Conservation (phyloP, 2,113 vertebrate species). For the Scytalopus superciliaris region DNA sequence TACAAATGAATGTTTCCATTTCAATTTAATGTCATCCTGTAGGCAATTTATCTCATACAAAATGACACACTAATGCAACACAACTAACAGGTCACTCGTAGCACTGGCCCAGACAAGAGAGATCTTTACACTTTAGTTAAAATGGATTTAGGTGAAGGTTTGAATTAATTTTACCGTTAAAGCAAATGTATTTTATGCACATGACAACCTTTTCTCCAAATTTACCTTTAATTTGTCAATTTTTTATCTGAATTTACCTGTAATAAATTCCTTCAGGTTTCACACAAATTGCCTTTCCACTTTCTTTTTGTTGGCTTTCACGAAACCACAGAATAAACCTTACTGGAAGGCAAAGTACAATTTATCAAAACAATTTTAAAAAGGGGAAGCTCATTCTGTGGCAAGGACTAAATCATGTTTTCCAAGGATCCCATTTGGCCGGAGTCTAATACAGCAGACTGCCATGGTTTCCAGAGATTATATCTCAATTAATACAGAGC, state of each 20-base stretch:
- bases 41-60: background rate
- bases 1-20: background rate
- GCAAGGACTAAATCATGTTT: background rate
- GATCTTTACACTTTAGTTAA: background rate
- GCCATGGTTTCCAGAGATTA: background rate
- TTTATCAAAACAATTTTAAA: background rate
- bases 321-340: background rate
- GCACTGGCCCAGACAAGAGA: background rate
- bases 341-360: background rate
- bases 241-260: background rate
- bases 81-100: background rate
- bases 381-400: background rate
- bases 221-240: no score
- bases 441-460: background rate
- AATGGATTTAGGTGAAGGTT: background rate
- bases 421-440: background rate
- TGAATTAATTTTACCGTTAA: background rate
- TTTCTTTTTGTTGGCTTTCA: background rate
- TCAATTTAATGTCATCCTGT: background rate
- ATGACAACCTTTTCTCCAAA: background rate
- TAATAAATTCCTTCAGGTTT: background rate
- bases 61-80: background rate
- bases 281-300: background rate
- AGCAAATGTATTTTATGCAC: background rate
- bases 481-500: background rate